Evolutionary conservation across 1,140 invertebrate species (phyloP).

Genomic region (Drosophila orosa): DNA sequence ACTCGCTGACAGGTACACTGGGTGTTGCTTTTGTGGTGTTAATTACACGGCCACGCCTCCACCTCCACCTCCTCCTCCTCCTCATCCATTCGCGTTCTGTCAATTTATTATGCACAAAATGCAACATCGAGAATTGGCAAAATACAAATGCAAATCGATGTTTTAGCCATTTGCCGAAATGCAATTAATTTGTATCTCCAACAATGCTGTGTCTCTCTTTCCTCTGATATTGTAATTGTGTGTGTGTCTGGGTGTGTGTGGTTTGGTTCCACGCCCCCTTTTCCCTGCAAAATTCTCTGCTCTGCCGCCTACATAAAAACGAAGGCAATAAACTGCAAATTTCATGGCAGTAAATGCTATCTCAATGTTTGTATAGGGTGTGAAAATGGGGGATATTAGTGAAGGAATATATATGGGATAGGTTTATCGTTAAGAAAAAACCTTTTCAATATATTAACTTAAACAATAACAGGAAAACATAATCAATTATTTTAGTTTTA

Average conservation of each 20-base stretch:
- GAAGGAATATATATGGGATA: background rate
- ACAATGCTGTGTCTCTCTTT: slow-evolving; percentile 26
- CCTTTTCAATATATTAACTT: background rate
- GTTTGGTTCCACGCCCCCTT: background rate
- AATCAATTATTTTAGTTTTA: background rate
- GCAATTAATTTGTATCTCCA: slow-evolving; percentile 58
- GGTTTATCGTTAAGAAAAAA: background rate
- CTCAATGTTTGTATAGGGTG: slow-evolving; percentile 50
- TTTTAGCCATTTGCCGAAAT: slow-evolving; percentile 49
- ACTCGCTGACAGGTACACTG: slow-evolving; percentile 71
- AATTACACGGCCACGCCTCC: slow-evolving; percentile 57
- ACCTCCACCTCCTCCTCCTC: background rate
- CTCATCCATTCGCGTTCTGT: slow-evolving; percentile 12
- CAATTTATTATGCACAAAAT: slow-evolving; percentile 57
- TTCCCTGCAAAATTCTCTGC: slow-evolving; percentile 1
- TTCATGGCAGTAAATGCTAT: slow-evolving; percentile 64
- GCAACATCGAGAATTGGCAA: slow-evolving; percentile 43
- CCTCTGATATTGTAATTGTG: background rate
- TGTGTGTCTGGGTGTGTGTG: background rate
- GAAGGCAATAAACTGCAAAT: slow-evolving; percentile 64
- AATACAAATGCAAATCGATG: slow-evolving; percentile 62
- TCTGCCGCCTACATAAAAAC: slow-evolving; percentile 44
- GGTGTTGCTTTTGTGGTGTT: slow-evolving; percentile 65
- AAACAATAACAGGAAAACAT: background rate
- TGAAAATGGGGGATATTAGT: slow-evolving; percentile 12